Evolutionary conservation across 2,797 vertebrate genomes (phyloP), one percentile per base, ranked within the genome.

Genomic region (Tokudaia tokunoshimensis): DNA sequence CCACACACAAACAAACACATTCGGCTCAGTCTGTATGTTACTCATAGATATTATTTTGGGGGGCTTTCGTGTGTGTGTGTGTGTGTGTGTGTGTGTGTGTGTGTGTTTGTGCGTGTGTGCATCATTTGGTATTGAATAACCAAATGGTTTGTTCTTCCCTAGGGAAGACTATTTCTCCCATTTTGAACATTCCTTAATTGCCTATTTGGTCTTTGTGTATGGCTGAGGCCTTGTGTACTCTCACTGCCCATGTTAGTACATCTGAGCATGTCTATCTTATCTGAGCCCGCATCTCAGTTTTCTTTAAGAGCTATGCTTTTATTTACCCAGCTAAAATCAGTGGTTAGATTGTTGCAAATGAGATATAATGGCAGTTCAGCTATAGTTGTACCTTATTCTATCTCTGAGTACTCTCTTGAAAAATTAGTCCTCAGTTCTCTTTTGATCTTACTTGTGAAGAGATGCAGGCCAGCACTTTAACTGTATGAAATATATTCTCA

Each of bases 401-500:
- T 22, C 31, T 63, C 3, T 20, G 1, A 41, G 10, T 20, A 50
- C 11, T 31, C 29, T 65, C 31, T 89, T 59, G 50, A 72, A 20
- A 89, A 44, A 52, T 13, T 52, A 74, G 10, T 80, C 59, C 29
- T 63, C 37, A 29, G 17, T 72, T 81, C 20, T 76, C 81, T 87
- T 67, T 94, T 79, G 22, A 41, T 89, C 85, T 72, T 89, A 83
- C 47, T 85, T 83, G 6, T 57, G 22, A 81, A 90, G 22, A 37
- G 57, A n/a, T 34, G 37, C 34, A 72, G 9, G n/a, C 31, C 65
- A 93, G 74, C 84, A 57, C 44, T 63, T 85, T 57, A 59, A 74
- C 52, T 81, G 86, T 96, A 92, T 52, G 13, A 93, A 34, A 37
- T 57, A 31, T 52, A 67, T 59, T 72, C 86, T 76, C 91, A 81